Base-by-base conservation (phyloP, 2,113 vertebrate genomes). In the Rafetus swinhoei region DNA sequence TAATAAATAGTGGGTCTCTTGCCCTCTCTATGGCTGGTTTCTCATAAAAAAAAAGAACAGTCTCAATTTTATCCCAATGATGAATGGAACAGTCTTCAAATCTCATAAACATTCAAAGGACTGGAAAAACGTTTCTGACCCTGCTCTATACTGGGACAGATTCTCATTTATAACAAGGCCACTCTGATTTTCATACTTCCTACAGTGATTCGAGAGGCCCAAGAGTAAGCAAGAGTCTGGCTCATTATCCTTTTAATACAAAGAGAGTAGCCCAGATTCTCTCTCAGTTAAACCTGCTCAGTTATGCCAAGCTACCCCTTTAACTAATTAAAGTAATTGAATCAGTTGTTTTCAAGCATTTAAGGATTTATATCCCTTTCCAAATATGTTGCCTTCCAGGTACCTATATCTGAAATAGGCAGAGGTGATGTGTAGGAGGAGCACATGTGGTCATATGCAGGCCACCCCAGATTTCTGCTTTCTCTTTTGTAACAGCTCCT, bases 291-390 rank as follows among this genome's bases (percentile, higher is more conserved):
- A 65, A 32, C 45, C 50, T 2, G 2, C 2, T 52, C 60, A 35
- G 1, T n/a, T 16, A 83, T 52, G n/a, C 65, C 18, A 25, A 93
- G 82, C 12, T 57, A 87, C 4, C 1, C 79, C 72, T 62, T 10
- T n/a, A 92, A 45, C 35, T 79, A 88, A 35, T 5, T 88, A 59
- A 91, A 53, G 85, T 85, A 80, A 87, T 89, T 92, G 94, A 9
- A 5, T 3, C 19, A 54, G 35, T 52, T 7, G 12, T 29, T 60
- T 60, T 60, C 59, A 60, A 27, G 25, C 59, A 27, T 60, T 60
- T 27, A 27, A 60, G 59, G 24, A 24, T 60, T 4, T 60, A 5
- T 60, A 13, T 25, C 25, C 25, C 25, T 60, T 60, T 60, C 59
- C 25, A 60, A 27, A 60, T 60, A 29, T 27, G 59, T 60, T 29